These are phyloP conservation scores for Malachius bipustulatus DNA, from an alignment of 2,888 invertebrate genomes.

Conservation along the genomic window DNA sequence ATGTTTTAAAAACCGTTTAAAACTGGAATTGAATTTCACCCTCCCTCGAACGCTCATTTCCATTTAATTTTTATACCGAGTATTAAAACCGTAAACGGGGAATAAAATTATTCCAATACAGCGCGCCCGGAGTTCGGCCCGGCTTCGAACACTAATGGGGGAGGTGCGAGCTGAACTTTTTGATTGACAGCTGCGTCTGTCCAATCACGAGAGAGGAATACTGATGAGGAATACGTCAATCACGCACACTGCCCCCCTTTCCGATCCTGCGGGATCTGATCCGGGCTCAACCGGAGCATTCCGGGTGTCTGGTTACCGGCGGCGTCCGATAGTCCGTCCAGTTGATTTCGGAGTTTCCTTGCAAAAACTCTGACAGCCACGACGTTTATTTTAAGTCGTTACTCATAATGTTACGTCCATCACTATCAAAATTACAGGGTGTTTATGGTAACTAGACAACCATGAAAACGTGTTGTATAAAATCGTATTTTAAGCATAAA, in stretches of 20 bases:
- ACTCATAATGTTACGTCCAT: no score
- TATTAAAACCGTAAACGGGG: conserved; percentile 34
- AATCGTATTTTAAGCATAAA: no score
- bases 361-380: no score
- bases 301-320: no score
- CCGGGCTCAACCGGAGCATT: no score
- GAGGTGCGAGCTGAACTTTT: conserved; percentile 41
- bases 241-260: conserved; percentile 33
- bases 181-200: conserved; percentile 72
- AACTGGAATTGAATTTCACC: conserved; percentile 36
- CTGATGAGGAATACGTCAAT: conserved; percentile 71
- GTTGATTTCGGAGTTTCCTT: no score
- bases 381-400: no score
- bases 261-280: background rate
- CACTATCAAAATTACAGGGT: no score
- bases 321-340: no score
- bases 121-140: conserved; percentile 21
- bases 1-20: conserved; percentile 38
- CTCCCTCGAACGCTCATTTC: conserved; percentile 29
- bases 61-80: conserved; percentile 37
- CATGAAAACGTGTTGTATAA: no score
- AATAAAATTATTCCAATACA: conserved; percentile 39
- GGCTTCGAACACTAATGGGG: conserved; percentile 26
- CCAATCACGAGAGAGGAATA: conserved; percentile 65
- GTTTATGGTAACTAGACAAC: no score